A percentile compares a stretch with the other conserved stretches of the same genome.
phyloP scores from a whole-genome alignment of 1,140 invertebrate genomes.

The Magallana angulata region DNA sequence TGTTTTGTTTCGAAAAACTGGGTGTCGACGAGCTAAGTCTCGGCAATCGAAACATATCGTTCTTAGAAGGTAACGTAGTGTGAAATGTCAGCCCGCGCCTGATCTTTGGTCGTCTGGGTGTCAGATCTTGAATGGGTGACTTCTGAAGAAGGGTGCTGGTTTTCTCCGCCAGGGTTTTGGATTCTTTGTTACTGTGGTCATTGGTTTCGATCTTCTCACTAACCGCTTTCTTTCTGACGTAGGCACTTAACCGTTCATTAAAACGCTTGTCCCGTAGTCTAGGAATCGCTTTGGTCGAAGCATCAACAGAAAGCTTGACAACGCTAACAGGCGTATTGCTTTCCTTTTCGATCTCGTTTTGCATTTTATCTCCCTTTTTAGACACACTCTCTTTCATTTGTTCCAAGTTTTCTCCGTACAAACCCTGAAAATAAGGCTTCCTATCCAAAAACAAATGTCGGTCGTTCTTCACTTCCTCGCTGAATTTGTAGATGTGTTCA shows the following conservation, averaged over 20 bases:
- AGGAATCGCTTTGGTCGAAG: slow-evolving; percentile 25
- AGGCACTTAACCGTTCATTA: slow-evolving; percentile 44
- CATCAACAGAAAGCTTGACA: slow-evolving; percentile 38
- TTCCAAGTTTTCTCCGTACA: not conserved
- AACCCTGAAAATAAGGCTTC: slow-evolving; percentile 41
- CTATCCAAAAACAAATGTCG: slow-evolving; percentile 38
- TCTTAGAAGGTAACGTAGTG: not conserved
- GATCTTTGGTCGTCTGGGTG: slow-evolving; percentile 6
- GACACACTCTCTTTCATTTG: slow-evolving; percentile 6
- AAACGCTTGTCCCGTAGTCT: slow-evolving; percentile 32
- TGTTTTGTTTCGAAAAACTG: slow-evolving; percentile 27
- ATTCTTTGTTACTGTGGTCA: not conserved
- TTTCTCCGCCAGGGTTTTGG: slow-evolving; percentile 10
- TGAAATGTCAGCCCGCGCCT: slow-evolving; percentile 17
- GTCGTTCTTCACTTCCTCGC: slow-evolving; percentile 43
- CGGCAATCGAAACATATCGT: not conserved
- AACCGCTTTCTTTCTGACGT: slow-evolving; percentile 37
- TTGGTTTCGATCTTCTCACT: not conserved
- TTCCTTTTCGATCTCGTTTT: not conserved
- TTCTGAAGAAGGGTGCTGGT: slow-evolving; percentile 6
- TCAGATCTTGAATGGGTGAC: not conserved
- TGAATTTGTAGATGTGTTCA: slow-evolving; percentile 48
- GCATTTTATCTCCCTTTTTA: not conserved
- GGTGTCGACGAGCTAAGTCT: not conserved
- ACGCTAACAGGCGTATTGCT: slow-evolving; percentile 29